These are phyloP conservation scores for Cheilosia soror DNA, from an alignment of 2,888 invertebrate species.

Conservation along the genomic window DNA sequence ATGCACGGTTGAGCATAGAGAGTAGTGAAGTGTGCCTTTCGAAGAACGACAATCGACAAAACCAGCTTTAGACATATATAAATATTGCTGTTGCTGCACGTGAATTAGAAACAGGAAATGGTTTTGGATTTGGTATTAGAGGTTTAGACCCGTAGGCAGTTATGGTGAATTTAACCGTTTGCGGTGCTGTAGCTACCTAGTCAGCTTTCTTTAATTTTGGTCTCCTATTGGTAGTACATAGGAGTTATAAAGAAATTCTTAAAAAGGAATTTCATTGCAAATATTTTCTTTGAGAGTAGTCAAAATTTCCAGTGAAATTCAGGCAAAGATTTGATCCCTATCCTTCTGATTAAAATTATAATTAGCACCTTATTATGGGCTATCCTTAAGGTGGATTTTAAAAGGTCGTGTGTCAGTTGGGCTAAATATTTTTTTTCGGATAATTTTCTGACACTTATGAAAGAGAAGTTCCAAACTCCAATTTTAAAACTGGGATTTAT, in stretches of 20 bases:
- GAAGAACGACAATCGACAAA: conserved; percentile 19
- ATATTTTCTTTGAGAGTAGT: too few relatives aligned
- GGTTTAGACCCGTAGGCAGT: conserved; percentile 23
- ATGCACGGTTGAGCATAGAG: conserved; percentile 31
- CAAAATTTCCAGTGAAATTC: too few relatives aligned
- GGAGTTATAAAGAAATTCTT: neutral
- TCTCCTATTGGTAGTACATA: neutral
- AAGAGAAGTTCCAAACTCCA: too few relatives aligned
- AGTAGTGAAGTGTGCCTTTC: neutral
- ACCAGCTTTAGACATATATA: conserved; percentile 27
- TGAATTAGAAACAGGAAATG: conserved; percentile 69
- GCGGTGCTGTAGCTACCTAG: neutral
- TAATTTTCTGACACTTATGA: too few relatives aligned
- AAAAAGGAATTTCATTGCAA: too few relatives aligned
- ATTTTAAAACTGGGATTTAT: too few relatives aligned
- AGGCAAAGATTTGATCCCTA: too few relatives aligned
- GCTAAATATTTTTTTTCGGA: too few relatives aligned
- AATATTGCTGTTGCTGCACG: conserved; percentile 35
- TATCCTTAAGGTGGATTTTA: too few relatives aligned
- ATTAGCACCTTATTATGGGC: too few relatives aligned
- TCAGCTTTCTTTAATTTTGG: neutral
- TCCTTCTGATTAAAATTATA: too few relatives aligned
- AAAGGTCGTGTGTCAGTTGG: too few relatives aligned
- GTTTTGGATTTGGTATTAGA: conserved; percentile 20
- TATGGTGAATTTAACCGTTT: conserved; percentile 13